phyloP scores from a whole-genome alignment of 2,888 invertebrate species.

The Ditylenchus weischeri region DNA sequence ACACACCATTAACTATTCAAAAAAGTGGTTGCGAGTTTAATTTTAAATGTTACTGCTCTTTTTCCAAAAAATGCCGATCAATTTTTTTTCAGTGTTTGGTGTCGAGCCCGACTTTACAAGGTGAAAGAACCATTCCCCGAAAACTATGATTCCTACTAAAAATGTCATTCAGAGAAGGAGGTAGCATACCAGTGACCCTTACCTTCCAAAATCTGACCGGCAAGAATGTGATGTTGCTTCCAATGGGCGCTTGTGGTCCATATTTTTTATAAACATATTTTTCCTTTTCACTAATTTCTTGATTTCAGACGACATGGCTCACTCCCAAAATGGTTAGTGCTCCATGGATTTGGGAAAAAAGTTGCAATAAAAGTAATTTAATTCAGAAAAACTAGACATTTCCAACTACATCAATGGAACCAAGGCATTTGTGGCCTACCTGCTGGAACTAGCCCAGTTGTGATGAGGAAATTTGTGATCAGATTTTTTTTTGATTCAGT shows the following conservation, averaged over 20 bases:
- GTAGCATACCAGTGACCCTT: conserved; percentile 92
- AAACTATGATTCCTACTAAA: neutral
- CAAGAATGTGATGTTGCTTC: conserved; percentile 86
- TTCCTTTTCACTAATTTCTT: neutral
- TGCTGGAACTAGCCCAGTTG: conserved; percentile 48
- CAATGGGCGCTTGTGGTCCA: conserved; percentile 76
- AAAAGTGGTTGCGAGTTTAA: too few species aligned
- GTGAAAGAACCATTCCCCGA: neutral
- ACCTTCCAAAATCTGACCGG: conserved; percentile 69
- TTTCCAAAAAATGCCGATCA: too few species aligned
- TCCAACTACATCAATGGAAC: conserved; percentile 55
- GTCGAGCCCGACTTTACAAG: conserved; percentile 82
- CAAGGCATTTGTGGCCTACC: conserved; percentile 53
- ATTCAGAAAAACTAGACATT: conserved; percentile 76
- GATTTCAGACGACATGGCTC: conserved; percentile 67
- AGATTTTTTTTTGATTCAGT: neutral
- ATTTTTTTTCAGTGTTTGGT: conserved; percentile 70
- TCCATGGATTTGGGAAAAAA: neutral
- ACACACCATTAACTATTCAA: too few species aligned
- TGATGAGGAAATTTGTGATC: conserved; percentile 16
- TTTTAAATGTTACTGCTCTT: too few species aligned
- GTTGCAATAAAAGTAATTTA: too few species aligned
- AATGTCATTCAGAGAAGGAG: conserved; percentile 78
- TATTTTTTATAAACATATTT: neutral
- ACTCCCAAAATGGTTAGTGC: conserved; percentile 68